A percentile compares a stretch with the other conserved stretches of the same genome.
Conservation (phyloP, 2,888 invertebrate genomes). For the Drosophila meridionalis region DNA sequence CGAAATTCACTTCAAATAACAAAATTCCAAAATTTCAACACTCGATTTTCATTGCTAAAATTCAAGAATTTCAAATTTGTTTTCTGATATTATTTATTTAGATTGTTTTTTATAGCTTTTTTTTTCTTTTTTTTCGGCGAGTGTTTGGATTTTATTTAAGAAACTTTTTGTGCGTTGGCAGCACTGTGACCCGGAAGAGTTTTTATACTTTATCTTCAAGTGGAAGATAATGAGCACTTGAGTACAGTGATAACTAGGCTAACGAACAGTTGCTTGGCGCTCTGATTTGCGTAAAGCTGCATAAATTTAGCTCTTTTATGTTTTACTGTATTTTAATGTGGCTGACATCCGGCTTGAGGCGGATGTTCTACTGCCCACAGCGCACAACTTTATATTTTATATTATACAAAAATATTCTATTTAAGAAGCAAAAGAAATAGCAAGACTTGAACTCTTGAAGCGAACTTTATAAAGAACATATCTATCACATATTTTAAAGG, state of each 20-base stretch:
- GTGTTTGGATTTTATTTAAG: slow-evolving; percentile 15
- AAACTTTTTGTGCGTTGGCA: slow-evolving; percentile 9
- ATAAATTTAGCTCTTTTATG: neutral
- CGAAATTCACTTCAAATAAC: slow-evolving; percentile 15
- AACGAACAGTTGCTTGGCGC: neutral
- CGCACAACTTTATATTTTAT: neutral
- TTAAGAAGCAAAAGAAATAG: neutral
- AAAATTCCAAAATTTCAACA: slow-evolving; percentile 3
- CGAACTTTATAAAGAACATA: neutral
- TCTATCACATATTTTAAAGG: neutral
- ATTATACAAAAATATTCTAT: neutral
- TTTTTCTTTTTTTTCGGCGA: slow-evolving; percentile 21
- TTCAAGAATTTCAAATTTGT: slow-evolving; percentile 17
- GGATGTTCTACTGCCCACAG: neutral
- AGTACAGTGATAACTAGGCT: slow-evolving; percentile 4
- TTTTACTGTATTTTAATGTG: slow-evolving; percentile 3
- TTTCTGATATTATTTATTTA: slow-evolving; percentile 34
- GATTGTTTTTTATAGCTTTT: slow-evolving; percentile 42
- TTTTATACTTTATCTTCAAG: slow-evolving; percentile 54
- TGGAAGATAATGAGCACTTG: slow-evolving; percentile 11
- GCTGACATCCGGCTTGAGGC: neutral
- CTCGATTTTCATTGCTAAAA: slow-evolving; percentile 8
- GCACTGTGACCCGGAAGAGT: slow-evolving; percentile 61
- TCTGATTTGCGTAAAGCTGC: neutral
- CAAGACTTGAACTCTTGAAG: neutral